A percentile compares a stretch with the other conserved stretches of the same genome.
phyloP scores from a whole-genome alignment of 2,113 vertebrate genomes.

The Bathybates hornii region DNA sequence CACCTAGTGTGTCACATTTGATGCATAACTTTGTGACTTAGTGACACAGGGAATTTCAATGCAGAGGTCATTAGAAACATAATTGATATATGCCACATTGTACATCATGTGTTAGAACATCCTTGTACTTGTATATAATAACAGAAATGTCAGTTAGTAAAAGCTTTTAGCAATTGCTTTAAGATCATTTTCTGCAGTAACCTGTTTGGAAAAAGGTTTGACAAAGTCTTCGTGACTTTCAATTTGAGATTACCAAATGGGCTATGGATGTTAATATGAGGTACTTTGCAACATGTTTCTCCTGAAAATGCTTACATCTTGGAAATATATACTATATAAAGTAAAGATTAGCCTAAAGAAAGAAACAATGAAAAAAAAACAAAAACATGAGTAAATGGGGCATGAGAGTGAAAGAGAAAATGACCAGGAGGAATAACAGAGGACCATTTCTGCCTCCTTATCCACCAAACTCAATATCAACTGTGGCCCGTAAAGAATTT shows the following conservation, averaged over 20 bases:
- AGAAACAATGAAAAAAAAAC: neutral
- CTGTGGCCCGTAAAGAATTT: neutral
- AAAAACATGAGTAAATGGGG: neutral
- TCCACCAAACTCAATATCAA: neutral
- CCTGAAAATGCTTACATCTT: neutral
- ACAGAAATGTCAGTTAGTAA: neutral
- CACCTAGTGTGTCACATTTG: neutral
- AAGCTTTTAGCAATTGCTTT: neutral
- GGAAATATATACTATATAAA: too few relatives aligned
- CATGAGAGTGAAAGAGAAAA: neutral
- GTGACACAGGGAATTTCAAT: accelerated
- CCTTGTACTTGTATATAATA: neutral
- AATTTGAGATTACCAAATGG: neutral
- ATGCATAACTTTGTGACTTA: neutral
- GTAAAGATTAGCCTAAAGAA: neutral
- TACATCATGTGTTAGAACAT: neutral
- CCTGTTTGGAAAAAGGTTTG: neutral
- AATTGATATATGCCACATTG: accelerated
- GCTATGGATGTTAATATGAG: neutral
- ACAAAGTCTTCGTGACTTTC: neutral
- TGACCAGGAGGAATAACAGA: neutral
- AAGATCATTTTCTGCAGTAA: neutral
- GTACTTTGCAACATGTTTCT: neutral
- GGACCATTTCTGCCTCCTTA: neutral
- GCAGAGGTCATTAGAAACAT: neutral